Base-by-base conservation (phyloP, 2,888 invertebrate species). In the Acleris holmiana region DNA sequence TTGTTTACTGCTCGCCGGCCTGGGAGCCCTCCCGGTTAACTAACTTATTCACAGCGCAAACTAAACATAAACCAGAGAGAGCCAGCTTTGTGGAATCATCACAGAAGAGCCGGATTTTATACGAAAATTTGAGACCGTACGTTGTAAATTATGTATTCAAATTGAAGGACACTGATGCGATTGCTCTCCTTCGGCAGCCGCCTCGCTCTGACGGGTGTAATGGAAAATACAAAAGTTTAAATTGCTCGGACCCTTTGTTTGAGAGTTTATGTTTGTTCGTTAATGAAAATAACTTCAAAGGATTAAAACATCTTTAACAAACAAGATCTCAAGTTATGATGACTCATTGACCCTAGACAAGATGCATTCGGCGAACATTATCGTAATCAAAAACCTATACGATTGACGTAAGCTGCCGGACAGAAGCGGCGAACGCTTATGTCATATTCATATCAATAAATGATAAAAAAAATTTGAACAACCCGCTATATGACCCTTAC, bases 1-100 rank as follows among this genome's bases (percentile, higher is more conserved):
- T 82, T 85, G 84, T 88, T 88, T 86, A 88, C 83, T 79, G 76
- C 83, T 79, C 74, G 74, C 68, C 69, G 70, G 78, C 64, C 61
- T 58, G 73, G 71, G 73, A 73, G 68, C 73, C 55, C 35, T 71
- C 76, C 73, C 69, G 71, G 77, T 82, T 78, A 77, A 73, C 76
- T 86, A 80, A 86, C 83, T 88, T 86, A 84, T 85, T 88, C 82
- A 85, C 78, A 75, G 76, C 76, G 74, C 73, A 76, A 82, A 86
- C 83, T 85, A 80, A 81, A 83, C 79, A 79, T 77, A 80, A 79
- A 83, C 79, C 79, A 79, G 76, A 74, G 74, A 78, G 73, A 76
- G 76, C 72, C 67, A 44, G 65, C 65, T 65, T 75, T 74, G 76
- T 73, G 64, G 73, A 80, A 75, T 74, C 76, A 78, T 73, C 71